Base-by-base conservation (phyloP, 1,140 invertebrate species). In the Chymomyza costata region DNA sequence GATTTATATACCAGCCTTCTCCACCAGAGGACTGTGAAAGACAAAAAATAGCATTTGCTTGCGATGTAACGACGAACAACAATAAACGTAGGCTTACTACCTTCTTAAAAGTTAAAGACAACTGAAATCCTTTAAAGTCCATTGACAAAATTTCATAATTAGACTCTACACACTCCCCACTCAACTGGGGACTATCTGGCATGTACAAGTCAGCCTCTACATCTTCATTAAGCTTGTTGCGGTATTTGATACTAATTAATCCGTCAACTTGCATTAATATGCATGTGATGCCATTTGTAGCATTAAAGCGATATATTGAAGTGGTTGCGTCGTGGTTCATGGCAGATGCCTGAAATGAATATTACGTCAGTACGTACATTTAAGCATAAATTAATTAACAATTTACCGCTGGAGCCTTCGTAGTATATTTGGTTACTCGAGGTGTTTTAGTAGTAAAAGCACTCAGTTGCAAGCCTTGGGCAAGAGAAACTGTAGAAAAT, bases 1-100 rank as follows among this genome's bases (percentile, higher is more conserved):
- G 90, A 48, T 91, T 91, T 2, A 93, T 90, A 70, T 94, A 95
- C 93, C 93, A 95, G 58, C 92, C 88, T 82, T 95, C 94, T 3
- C 93, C 93, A 8, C 93, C 93, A 10, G 93, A 92, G 15, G 83
- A 83, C 83, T 30, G 91, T 28, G 14, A 19, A 48, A 35, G 16
- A 44, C 28, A 18, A 31, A 45, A 53, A 39, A 18, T 39, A 37
- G 35, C 32, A 44, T 13, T 34, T 28, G 25, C 25, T 28, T 34
- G 21, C 16, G 25, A 18, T 52, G 17, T 15, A 16, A n/a, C 32
- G 44, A 53, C 6, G 35, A 44, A 32, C 15, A 43, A 8, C 18
- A 5, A 38, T 45, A 47, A 41, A 17, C 0, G 13, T 17, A 46
- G 10, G 28, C 31, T 63, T 49, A 59, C 63, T 55, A 85, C 78